Evolutionary conservation across 2,797 vertebrate genomes (phyloP).

Genomic region (Oryzias dopingdopingensis): DNA sequence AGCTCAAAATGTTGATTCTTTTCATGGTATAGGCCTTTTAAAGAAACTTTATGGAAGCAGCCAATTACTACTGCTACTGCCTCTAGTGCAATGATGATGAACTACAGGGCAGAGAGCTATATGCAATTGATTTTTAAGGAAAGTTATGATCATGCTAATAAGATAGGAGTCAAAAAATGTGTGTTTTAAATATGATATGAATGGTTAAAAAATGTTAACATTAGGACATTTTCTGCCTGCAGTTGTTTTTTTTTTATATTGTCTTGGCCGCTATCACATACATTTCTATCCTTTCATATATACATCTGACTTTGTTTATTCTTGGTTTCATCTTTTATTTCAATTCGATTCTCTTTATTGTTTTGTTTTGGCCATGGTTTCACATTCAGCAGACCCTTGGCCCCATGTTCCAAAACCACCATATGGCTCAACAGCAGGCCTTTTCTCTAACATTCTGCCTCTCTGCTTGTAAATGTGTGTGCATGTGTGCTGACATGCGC

Average conservation of each 20-base stretch:
- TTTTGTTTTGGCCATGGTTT: slow-evolving; percentile 48
- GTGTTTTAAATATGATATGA: neutral
- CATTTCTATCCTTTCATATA: neutral
- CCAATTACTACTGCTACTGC: too few relatives aligned
- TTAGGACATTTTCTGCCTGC: neutral
- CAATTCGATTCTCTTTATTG: slow-evolving; percentile 35
- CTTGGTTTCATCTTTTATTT: slow-evolving; percentile 18
- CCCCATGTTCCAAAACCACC: slow-evolving; percentile 46
- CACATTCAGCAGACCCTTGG: slow-evolving; percentile 51
- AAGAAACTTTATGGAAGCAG: too few relatives aligned
- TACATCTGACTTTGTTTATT: slow-evolving; percentile 19
- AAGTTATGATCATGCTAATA: too few relatives aligned
- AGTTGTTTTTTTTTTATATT: neutral
- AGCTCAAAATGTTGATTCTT: too few relatives aligned
- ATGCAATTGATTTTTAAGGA: too few relatives aligned
- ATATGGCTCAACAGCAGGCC: slow-evolving; percentile 65
- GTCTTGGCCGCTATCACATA: slow-evolving; percentile 1
- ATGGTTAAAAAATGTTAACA: too few relatives aligned
- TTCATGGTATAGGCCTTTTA: too few relatives aligned
- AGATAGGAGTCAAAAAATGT: neutral
- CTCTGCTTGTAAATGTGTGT: slow-evolving; percentile 8
- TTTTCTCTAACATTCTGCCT: slow-evolving; percentile 21
- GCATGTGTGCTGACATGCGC: slow-evolving; percentile 6
- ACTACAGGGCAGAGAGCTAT: too few relatives aligned
- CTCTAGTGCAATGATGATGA: too few relatives aligned